phyloP scores from a whole-genome alignment of 2,888 invertebrate species.

The Dicyrtoma fusca region DNA sequence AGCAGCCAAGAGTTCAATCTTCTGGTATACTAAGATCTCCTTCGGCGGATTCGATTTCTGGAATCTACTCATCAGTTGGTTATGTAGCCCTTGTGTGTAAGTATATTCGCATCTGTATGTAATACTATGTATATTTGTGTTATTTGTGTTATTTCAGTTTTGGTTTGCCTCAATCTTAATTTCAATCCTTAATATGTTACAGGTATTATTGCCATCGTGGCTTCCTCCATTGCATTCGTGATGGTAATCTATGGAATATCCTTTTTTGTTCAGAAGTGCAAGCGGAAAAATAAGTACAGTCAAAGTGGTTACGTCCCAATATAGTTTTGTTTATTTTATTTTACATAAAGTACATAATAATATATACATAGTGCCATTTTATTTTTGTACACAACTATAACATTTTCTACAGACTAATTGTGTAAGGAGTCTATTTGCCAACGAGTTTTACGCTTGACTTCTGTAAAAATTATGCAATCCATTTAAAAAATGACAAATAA shows the following conservation, averaged over 20 bases:
- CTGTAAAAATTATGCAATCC: too few relatives aligned
- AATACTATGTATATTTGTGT: background rate
- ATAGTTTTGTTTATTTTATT: too few relatives aligned
- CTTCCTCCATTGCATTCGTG: background rate
- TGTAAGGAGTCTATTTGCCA: too few relatives aligned
- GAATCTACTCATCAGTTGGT: background rate
- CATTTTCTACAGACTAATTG: too few relatives aligned
- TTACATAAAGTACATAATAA: too few relatives aligned
- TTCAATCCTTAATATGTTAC: background rate
- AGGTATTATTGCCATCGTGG: background rate
- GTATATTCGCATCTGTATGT: background rate
- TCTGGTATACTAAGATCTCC: background rate
- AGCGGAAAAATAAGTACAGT: too few relatives aligned
- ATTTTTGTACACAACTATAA: too few relatives aligned
- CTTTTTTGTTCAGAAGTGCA: too few relatives aligned
- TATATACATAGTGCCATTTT: too few relatives aligned
- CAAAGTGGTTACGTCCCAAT: too few relatives aligned
- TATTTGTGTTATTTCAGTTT: background rate
- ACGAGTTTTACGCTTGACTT: too few relatives aligned
- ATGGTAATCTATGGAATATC: background rate
- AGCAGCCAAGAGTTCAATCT: background rate
- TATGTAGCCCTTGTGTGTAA: background rate
- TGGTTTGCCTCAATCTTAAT: background rate
- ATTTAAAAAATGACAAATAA: too few relatives aligned
- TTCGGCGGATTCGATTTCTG: background rate